phyloP scores from a whole-genome alignment of 2,888 invertebrate species.

The Dascillus cervinus region DNA sequence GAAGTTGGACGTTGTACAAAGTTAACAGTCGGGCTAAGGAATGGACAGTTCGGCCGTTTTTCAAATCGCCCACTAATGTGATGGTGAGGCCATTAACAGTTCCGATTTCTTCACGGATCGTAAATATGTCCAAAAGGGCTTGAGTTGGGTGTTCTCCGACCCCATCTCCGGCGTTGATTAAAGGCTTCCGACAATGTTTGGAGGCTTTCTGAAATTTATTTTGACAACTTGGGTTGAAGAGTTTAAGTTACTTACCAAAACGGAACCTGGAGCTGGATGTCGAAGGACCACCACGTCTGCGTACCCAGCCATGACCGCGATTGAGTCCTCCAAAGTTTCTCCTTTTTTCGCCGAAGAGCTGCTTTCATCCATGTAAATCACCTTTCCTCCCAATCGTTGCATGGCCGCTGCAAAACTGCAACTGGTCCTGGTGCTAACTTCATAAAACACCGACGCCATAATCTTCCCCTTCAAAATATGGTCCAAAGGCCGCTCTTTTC shows the following conservation, averaged over 20 bases:
- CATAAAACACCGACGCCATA: constrained; percentile 95
- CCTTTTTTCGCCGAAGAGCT: constrained; percentile 95
- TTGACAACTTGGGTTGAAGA: background rate
- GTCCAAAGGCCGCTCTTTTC: constrained; percentile 75
- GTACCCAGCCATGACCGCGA: constrained; percentile 84
- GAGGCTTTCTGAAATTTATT: constrained; percentile 64
- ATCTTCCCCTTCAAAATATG: constrained; percentile 86
- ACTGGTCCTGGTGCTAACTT: constrained; percentile 93
- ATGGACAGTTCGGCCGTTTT: constrained; percentile 97
- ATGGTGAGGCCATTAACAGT: constrained; percentile 96
- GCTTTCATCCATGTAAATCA: constrained; percentile 82
- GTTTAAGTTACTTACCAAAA: constrained; percentile 64
- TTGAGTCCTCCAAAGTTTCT: constrained; percentile 86
- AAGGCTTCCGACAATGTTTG: constrained; percentile 73
- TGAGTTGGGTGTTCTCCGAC: constrained; percentile 97
- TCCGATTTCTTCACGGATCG: constrained; percentile 97
- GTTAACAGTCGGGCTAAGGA: constrained; percentile 90
- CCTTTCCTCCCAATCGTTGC: constrained; percentile 90
- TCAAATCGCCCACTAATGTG: constrained; percentile 96
- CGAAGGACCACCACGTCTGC: constrained; percentile 89
- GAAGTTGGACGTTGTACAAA: constrained; percentile 85
- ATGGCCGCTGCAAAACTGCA: constrained; percentile 96
- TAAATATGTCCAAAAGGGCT: constrained; percentile 94
- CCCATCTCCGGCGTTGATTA: constrained; percentile 98
- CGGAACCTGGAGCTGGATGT: constrained; percentile 90